Evolutionary conservation across 2,888 invertebrate species (phyloP), one percentile per base, ranked within the genome.

Genomic region (Ceraclea dissimilis): DNA sequence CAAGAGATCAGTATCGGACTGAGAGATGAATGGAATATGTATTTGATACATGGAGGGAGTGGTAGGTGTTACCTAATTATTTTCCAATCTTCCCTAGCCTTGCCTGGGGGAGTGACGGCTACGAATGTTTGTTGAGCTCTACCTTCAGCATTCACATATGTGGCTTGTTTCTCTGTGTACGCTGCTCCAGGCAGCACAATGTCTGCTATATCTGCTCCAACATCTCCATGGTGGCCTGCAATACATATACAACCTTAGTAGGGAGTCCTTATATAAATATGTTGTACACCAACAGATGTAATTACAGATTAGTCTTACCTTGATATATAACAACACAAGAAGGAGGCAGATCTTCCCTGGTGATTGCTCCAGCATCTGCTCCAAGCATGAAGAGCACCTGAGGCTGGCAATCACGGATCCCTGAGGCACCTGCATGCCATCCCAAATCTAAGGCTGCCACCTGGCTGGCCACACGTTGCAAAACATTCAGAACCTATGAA

Each of bases 121-220:
- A 83, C 78, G 31, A 88, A 76, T 1, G 95, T 93, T 75, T 93
- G 88, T 73, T 98, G 97, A 33, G 96, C 85, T 62, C 98, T 83
- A 1, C 99, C 99, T 79, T 99, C 99, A 0, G 94, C 97, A 76
- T 99, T 99, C 0, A 95, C 95, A 72, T 90, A 99, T 1, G 92
- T 95, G n/a, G 84, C 95, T 69, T 91, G 88, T 75, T 99, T 99
- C 80, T 99, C 99, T 0, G 99, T 99, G 74, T 98, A 99, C 0
- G 99, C 97, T 5, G 95, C 94, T 60, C 97, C 93, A 1, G 99
- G 95, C 11, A 99, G 75, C 57, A 99, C 83, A 2, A 92, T 84
- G 74, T 99, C 96, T 34, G 99, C 98, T 63, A 93, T 86, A 43
- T 82, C 73, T 1, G 98, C 99, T 53, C 98, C 98, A 58, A 74